Evolutionary conservation across 1,140 invertebrate species (phyloP), one percentile per base, ranked within the genome.

Genomic region (Thalassaphorura encarpata): DNA sequence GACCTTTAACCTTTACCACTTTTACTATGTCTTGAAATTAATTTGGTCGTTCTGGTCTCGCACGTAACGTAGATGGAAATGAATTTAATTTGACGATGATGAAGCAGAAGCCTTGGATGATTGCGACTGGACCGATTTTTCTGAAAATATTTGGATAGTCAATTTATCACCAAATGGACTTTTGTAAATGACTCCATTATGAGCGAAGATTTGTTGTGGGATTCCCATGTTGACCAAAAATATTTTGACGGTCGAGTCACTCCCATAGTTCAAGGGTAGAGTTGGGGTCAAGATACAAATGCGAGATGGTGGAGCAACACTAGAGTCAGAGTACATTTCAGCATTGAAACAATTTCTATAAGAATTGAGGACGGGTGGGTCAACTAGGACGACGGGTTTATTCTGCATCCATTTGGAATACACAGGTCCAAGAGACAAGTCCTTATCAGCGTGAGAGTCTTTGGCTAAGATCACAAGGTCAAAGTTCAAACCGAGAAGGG

Each of bases 101-200:
- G n/a, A n/a, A n/a, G n/a, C n/a, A n/a, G n/a, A n/a, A n/a, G n/a
- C n/a, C n/a, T n/a, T n/a, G n/a, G n/a, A n/a, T n/a, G n/a, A n/a
- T n/a, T n/a, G n/a, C n/a, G n/a, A n/a, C n/a, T n/a, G n/a, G n/a
- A n/a, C n/a, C n/a, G n/a, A n/a, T n/a, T n/a, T n/a, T n/a, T 11
- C 33, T n/a, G 18, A 11, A 54, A 62, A 62, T 26, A 62, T 40
- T 43, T 54, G 60, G 31, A 62, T 46, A 42, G 52, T 40, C 19
- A 62, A 45, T 40, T 62, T 62, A 28, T 58, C 60, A 23, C 60
- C 60, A 27, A 58, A 62, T n/a, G 56, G 56, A 41, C 60, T 62
- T 29, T 48, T 55, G 27, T 52, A 62, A 19, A 45, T 18, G 3
- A 58, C 60, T 19, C 36, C 40, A 36, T 58, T 55, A 26, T 36